These are phyloP conservation scores for Sorex araneus DNA, from an alignment of 2,113 vertebrate species.

Conservation along the genomic window DNA sequence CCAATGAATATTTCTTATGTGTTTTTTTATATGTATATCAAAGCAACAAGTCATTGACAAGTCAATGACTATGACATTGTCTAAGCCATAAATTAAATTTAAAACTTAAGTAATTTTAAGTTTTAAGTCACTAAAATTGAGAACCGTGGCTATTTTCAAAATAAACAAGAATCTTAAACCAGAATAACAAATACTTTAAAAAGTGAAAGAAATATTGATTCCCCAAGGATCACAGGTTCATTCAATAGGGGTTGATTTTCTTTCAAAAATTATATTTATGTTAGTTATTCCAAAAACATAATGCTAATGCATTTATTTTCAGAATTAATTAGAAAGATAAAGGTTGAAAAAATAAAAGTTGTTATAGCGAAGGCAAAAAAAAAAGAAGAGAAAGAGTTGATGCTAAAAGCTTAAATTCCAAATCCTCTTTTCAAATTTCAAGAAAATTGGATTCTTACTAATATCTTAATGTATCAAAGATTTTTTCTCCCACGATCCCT, in stretches of 20 bases:
- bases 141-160: no score
- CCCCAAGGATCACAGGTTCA: not conserved
- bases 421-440: constrained; percentile 25
- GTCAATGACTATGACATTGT: no score
- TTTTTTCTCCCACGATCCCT: not conserved
- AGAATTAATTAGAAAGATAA: constrained; percentile 33
- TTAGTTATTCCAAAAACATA: constrained; percentile 35
- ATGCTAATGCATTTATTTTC: constrained; percentile 3
- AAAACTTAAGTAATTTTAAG: no score
- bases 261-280: not conserved
- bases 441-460: constrained; percentile 5
- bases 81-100: not conserved
- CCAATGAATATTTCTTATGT: no score
- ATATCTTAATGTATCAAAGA: constrained; percentile 59
- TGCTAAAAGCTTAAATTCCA: not conserved
- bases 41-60: not conserved
- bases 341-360: not conserved
- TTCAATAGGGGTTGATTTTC: not conserved
- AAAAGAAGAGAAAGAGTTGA: not conserved
- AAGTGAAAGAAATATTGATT: constrained; percentile 20
- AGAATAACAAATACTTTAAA: not conserved
- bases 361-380: constrained; percentile 16
- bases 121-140: no score
- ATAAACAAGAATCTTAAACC: not conserved
- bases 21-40: not conserved